Evolutionary conservation across 1,140 invertebrate genomes (phyloP).

Genomic region (Cydia splendana): DNA sequence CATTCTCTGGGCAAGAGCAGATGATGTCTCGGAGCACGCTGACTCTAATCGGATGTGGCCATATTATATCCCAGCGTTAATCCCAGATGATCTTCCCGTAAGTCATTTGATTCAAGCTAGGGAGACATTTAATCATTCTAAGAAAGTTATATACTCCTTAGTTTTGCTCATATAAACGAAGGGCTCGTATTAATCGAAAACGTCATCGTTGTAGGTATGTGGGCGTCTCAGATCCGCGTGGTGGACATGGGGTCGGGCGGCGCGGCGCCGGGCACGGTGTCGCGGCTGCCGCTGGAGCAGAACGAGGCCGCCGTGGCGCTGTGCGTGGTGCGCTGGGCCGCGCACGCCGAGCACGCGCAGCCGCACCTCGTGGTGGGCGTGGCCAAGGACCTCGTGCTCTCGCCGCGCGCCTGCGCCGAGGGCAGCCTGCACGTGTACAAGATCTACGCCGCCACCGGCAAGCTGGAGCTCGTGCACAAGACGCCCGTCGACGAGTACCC

Average conservation of each 20-base stretch:
- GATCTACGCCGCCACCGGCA: slow-evolving; percentile 62
- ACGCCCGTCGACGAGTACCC: slow-evolving; percentile 97
- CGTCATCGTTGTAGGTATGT: slow-evolving; percentile 85
- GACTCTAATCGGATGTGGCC: slow-evolving; percentile 76
- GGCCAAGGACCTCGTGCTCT: slow-evolving; percentile 94
- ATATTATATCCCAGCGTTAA: slow-evolving; percentile 75
- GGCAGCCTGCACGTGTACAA: slow-evolving; percentile 95
- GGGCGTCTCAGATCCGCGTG: slow-evolving; percentile 97
- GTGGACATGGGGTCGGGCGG: slow-evolving; percentile 88
- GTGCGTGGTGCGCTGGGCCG: slow-evolving; percentile 83
- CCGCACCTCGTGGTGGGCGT: slow-evolving; percentile 80
- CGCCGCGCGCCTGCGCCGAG: slow-evolving; percentile 88
- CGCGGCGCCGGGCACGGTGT: slow-evolving; percentile 83
- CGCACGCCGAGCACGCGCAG: slow-evolving; percentile 57
- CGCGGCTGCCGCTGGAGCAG: slow-evolving; percentile 92
- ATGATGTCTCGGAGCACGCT: slow-evolving; percentile 56
- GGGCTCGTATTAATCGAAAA: too few species aligned
- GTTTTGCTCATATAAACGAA: too few species aligned
- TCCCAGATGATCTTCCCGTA: slow-evolving; percentile 69
- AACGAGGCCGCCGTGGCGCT: slow-evolving; percentile 95
- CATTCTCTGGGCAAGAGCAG: slow-evolving; percentile 77
- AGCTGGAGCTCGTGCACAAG: slow-evolving; percentile 95
- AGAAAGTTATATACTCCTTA: not conserved
- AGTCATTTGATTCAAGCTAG: slow-evolving; percentile 76
- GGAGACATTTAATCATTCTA: slow-evolving; percentile 53